Evolutionary conservation across 2,888 invertebrate species (phyloP), one percentile per base, ranked within the genome.

Genomic region (Nezara viridula): DNA sequence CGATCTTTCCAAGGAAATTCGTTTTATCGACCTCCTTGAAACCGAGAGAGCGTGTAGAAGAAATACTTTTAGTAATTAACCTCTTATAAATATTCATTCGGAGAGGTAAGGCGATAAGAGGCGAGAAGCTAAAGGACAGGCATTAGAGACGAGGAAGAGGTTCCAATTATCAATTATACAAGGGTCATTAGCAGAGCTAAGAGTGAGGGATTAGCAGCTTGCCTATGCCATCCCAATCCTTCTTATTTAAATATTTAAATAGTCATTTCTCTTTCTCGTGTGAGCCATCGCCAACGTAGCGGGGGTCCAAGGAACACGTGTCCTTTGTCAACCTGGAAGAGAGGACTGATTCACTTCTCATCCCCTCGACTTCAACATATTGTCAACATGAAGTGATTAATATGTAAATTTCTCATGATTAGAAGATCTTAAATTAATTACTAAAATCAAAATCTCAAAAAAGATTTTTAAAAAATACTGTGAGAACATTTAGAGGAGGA

Each of bases 151-250:
- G 40, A 0, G 9, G 24, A 40, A 47, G n/a, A 81, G 81, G 14
- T 81, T 81, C 81, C 81, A 81, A 81, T 81, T 40, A 44, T 81
- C 81, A 81, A 81, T 81, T 81, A 81, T n/a, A 81, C 81, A 81
- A n/a, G 81, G 40, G 44, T 81, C 44, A 40, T 81, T 44, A 81
- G 24, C 0, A 81, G 24, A 7, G 10, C 77, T 81, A 81, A 81
- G 44, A 81, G 81, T 44, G 81, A 44, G n/a, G 44, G 81, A 81
- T 81, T 81, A 81, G 81, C 44, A 81, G 81, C 44, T n/a, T 77
- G 2, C 27, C 40, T 3, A 81, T 40, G 2, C n/a, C 12, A 5
- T 3, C n/a, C 14, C 44, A 81, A 47, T 81, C 81, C 3, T 40
- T n/a, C 44, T 47, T 81, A 81, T 81, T 81, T 81, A 81, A 81